phyloP scores from a whole-genome alignment of 2,113 vertebrate species.

The Ramphastos sulfuratus region DNA sequence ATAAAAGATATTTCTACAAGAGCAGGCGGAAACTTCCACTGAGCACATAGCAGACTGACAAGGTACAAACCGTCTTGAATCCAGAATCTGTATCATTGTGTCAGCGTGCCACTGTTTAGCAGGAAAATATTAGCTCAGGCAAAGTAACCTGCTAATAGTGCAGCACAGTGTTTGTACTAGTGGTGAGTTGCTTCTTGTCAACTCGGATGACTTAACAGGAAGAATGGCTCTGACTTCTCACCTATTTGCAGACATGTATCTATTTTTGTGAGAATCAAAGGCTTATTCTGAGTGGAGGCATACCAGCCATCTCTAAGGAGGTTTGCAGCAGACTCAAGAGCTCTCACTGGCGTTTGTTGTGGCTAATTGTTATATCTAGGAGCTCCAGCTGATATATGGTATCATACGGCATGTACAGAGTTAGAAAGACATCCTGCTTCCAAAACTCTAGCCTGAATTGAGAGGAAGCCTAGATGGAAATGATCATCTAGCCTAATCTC shows the following conservation, averaged over 20 bases:
- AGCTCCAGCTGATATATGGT: neutral
- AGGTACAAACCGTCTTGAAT: neutral
- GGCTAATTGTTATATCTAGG: neutral
- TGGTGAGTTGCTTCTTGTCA: neutral
- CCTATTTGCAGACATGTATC: neutral
- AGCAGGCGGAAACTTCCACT: neutral
- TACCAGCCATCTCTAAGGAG: neutral
- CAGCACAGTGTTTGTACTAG: neutral
- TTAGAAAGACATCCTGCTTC: neutral
- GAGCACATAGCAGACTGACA: neutral
- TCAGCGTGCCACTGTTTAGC: neutral
- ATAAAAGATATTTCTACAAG: neutral
- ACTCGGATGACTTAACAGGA: neutral
- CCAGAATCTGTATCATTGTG: neutral
- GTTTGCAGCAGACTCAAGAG: neutral
- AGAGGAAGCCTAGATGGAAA: constrained; percentile 35
- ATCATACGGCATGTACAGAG: neutral
- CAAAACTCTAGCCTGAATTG: neutral
- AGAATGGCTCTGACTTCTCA: neutral
- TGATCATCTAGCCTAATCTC: constrained; percentile 6
- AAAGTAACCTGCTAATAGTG: neutral
- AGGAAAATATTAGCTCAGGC: neutral
- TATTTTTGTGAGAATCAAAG: neutral
- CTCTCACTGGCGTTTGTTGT: neutral
- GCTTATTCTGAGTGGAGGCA: neutral